Evolutionary conservation across 2,113 vertebrate species (phyloP), one percentile per base, ranked within the genome.

Genomic region (Mandrillus leucophaeus): DNA sequence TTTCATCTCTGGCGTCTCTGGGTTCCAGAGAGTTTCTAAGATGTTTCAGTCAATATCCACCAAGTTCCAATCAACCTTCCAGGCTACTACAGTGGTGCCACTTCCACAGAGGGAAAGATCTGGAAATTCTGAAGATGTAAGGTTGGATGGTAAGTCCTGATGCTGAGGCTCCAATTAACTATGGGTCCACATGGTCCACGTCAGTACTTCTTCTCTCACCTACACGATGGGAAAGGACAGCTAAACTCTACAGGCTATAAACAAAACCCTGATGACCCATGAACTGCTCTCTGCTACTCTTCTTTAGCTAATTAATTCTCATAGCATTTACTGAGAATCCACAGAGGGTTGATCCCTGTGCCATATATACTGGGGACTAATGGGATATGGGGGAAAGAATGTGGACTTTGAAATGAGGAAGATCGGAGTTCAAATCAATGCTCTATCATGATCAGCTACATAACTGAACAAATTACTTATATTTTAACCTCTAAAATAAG

Each of bases 401-500:
- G 72, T 0, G 2, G 61, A 84, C 45, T 73, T 73, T 79, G 23
- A 88, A 83, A 35, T 84, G 38, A 40, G 10, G 72, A 17, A 38
- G 12, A 94, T 18, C 40, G 40, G 20, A 79, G 4, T 55, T 57
- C 40, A 57, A 40, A 66, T 73, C 50, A 55, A 18, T n/a, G 18
- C 61, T 59, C 10, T 35, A 5, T 23, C 50, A 38, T 12, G 50
- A 78, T 43, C 52, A 79, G 40, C 43, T 78, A n/a, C 9, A 40
- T 64, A 40, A 32, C 23, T 87, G 75, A 75, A 48, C 8, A 79
- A 27, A 85, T 59, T 3, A 86, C 25, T 40, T 68, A 64, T 3
- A 72, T 32, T 82, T 84, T 79, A 50, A 66, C 83, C 22, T 84
- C 17, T 93, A 76, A 95, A 95, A 55, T 55, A 66, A 75, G n/a